Evolutionary conservation across 1,140 invertebrate species (phyloP), one percentile per base, ranked within the genome.

Genomic region (Lucilia cuprina): DNA sequence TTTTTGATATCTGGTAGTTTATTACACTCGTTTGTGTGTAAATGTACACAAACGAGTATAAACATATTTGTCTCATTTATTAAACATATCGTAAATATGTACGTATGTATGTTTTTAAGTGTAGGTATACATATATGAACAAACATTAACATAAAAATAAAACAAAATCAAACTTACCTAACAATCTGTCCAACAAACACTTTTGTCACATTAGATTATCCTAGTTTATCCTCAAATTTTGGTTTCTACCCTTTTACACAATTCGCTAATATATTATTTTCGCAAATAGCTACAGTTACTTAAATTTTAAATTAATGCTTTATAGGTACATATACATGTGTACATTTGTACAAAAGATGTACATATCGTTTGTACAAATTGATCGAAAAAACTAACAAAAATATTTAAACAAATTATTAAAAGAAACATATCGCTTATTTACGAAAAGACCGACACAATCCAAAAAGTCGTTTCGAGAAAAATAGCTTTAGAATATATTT

Each of bases 131-230:
- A 55, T 60, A n/a, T 19, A 49, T 25, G 25, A 49, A 21, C 4
- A 34, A 21, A 21, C 65, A 74, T 74, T 74, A 74, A 4, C 74
- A 74, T 74, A 74, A 21, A 83, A 77, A 83, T 55, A 70, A 70
- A 83, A 83, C 55, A 83, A 41, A 41, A 41, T 65, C 9, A 55
- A 70, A 47, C n/a, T 74, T 41, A 55, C 35, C 25, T 25, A 41
- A 70, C n/a, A 70, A 70, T 25, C 21, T 70, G 19, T 82, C n/a
- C 49, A 21, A 30, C 80, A 65, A 65, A 50, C 47, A 70, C 83
- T 82, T 74, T 49, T 65, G 70, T 47, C 78, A 84, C 83, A 84
- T 84, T 84, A 74, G 83, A 84, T 84, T 82, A 84, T 84, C 83
- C 80, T 49, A 47, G 60, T 65, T 84, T 70, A 84, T 84, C 83